Conservation (phyloP, 2,888 invertebrate species). For the Mayetiola destructor region DNA sequence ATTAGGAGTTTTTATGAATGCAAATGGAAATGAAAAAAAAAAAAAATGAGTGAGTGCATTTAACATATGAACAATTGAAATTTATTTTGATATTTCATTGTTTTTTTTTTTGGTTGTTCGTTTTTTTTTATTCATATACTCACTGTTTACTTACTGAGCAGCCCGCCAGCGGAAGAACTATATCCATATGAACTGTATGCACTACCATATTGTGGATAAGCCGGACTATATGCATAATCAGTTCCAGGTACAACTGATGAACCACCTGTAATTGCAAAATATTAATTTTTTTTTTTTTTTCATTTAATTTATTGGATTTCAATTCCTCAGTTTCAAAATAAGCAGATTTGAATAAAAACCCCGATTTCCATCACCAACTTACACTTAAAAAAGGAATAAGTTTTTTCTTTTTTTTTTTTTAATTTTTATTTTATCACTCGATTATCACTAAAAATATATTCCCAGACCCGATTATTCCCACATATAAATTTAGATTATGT, state of each 20-base stretch:
- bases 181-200: conserved; percentile 48
- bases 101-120: no score
- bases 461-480: no score
- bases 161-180: conserved; percentile 44
- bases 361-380: no score
- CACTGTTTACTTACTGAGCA: conserved; percentile 56
- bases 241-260: conserved; percentile 45
- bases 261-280: conserved; percentile 36
- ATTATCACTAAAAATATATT: conserved; percentile 1
- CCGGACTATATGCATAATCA: conserved; percentile 58
- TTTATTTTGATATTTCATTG: no score
- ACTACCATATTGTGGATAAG: conserved; percentile 42
- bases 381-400: not conserved
- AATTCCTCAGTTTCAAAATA: not conserved
- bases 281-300: conserved; percentile 7
- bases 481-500: not conserved
- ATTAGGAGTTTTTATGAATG: no score
- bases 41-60: not conserved
- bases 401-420: not conserved
- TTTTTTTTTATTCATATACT: conserved; percentile 37
- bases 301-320: no score
- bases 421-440: not conserved
- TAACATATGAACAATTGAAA: no score
- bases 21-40: not conserved
- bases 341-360: no score